These are phyloP conservation scores for Perithous albicinctus DNA, from an alignment of 2,888 invertebrate genomes.

Conservation along the genomic window DNA sequence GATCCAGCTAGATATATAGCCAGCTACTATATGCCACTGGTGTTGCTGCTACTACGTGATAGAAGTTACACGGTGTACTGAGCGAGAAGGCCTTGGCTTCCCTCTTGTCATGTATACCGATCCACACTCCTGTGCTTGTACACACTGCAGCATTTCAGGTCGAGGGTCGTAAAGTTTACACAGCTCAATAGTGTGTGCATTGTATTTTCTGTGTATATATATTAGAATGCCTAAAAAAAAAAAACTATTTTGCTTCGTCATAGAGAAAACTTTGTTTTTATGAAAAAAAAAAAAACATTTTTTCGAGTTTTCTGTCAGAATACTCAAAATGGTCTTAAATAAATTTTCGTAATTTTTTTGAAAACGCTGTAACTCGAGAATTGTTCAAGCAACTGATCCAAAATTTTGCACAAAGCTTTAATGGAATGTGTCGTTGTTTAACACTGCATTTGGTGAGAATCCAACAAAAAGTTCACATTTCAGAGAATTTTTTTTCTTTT, in stretches of 20 bases:
- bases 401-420: too few species aligned
- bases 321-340: too few species aligned
- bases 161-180: conserved; percentile 36
- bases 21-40: background rate
- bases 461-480: too few species aligned
- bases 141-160: conserved; percentile 7
- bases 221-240: background rate
- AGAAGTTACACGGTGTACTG: conserved; percentile 25
- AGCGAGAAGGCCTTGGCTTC: conserved; percentile 40
- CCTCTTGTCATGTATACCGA: conserved; percentile 3
- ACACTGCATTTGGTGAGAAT: too few species aligned
- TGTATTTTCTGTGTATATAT: too few species aligned
- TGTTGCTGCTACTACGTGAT: conserved; percentile 19
- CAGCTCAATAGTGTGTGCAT: conserved; percentile 5
- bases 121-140: conserved; percentile 6
- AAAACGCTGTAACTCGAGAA: too few species aligned
- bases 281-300: too few species aligned
- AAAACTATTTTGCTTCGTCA: background rate
- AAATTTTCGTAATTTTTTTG: too few species aligned
- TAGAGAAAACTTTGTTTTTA: background rate
- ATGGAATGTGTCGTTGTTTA: too few species aligned
- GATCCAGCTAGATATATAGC: background rate
- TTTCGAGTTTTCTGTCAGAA: too few species aligned
- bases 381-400: too few species aligned
- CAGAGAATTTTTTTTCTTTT: too few species aligned